Percentiles rank a stretch among this genome's conserved stretches.
Conservation (phyloP, 2,888 invertebrate species). For the Standfussiana lucernea region DNA sequence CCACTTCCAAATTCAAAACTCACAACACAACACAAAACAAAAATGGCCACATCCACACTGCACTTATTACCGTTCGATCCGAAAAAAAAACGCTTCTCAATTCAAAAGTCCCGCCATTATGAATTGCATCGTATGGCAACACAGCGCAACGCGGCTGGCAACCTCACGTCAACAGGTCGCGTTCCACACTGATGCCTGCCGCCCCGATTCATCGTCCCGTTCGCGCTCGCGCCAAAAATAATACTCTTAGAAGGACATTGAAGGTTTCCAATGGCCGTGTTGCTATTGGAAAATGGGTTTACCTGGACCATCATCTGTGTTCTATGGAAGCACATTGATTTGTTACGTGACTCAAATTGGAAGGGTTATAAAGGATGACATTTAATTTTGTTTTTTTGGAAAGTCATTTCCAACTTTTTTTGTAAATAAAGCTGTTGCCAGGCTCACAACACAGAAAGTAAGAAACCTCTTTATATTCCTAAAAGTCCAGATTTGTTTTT, state of each 20-base stretch:
- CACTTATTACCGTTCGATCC: slow-evolving; percentile 35
- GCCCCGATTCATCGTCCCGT: slow-evolving; percentile 78
- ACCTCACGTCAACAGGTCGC: slow-evolving; percentile 89
- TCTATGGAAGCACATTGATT: slow-evolving; percentile 75
- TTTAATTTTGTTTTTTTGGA: slow-evolving; percentile 11
- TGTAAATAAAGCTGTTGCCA: not conserved
- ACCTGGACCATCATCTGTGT: slow-evolving; percentile 78
- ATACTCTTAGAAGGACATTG: slow-evolving; percentile 86
- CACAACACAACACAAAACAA: slow-evolving; percentile 53
- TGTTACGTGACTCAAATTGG: slow-evolving; percentile 63
- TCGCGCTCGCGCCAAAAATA: slow-evolving; percentile 90
- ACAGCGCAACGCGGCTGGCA: slow-evolving; percentile 76
- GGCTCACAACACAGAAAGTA: not conserved
- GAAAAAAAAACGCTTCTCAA: slow-evolving; percentile 68
- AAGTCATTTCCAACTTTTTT: not conserved
- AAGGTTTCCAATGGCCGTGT: slow-evolving; percentile 84
- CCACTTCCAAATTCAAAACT: slow-evolving; percentile 45
- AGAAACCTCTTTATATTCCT: too few species aligned
- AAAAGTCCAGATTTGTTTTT: too few species aligned
- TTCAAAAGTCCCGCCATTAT: slow-evolving; percentile 78
- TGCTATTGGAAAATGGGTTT: slow-evolving; percentile 87
- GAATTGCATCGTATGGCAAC: slow-evolving; percentile 60
- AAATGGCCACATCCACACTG: slow-evolving; percentile 43
- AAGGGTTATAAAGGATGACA: slow-evolving; percentile 8
- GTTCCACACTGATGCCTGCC: slow-evolving; percentile 83